Percentiles rank a stretch among this genome's conserved stretches.
These are phyloP conservation scores for Chromobotia macracanthus DNA, from an alignment of 2,797 vertebrate species.

Conservation along the genomic window DNA sequence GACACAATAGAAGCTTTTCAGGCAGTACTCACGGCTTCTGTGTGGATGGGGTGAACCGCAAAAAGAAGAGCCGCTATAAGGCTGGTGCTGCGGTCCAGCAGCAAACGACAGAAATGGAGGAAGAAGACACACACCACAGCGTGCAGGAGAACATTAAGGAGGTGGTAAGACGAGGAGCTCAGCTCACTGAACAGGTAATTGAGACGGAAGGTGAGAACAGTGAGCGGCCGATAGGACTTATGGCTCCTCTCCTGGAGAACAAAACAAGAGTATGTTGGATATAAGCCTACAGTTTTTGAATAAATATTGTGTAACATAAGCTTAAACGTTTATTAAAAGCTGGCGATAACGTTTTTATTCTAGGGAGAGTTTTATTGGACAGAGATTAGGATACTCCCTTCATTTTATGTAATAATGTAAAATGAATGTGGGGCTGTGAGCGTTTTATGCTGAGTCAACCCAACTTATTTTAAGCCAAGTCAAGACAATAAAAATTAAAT, in stretches of 20 bases:
- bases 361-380: background rate
- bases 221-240: slow-evolving; percentile 95
- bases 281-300: background rate
- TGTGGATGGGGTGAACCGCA: slow-evolving; percentile 95
- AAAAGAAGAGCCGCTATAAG: slow-evolving; percentile 90
- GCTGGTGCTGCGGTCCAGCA: slow-evolving; percentile 86
- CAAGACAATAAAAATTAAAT: too few relatives aligned
- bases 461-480: too few relatives aligned
- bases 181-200: slow-evolving; percentile 95
- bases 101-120: slow-evolving; percentile 90
- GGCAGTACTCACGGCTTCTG: slow-evolving; percentile 90
- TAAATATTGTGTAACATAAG: too few relatives aligned
- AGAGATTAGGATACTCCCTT: background rate
- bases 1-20: background rate
- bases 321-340: too few relatives aligned
- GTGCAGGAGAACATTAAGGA: slow-evolving; percentile 89
- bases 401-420: too few relatives aligned
- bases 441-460: too few relatives aligned
- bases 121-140: slow-evolving; percentile 88
- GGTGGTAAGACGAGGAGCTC: slow-evolving; percentile 91
- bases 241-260: slow-evolving; percentile 91
- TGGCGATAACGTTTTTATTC: background rate
- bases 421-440: too few relatives aligned
- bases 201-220: slow-evolving; percentile 94
- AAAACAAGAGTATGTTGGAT: slow-evolving; percentile 16